Conservation (phyloP, 2,888 invertebrate species). For the Thera britannica region DNA sequence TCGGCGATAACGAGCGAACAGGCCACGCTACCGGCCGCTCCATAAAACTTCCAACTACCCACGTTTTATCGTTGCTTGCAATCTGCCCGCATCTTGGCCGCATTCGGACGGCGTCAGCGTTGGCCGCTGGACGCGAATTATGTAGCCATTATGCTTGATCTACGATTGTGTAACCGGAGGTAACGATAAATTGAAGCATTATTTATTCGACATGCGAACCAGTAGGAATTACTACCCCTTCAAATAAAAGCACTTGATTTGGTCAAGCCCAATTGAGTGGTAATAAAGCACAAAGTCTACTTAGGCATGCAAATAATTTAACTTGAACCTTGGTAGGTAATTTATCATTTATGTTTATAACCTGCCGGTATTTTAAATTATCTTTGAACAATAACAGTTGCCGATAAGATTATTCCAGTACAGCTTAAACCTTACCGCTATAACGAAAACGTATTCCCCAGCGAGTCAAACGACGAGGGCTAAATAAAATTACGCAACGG, state of each 20-base stretch:
- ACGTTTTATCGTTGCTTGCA: constrained; percentile 68
- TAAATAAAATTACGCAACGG: constrained; percentile 72
- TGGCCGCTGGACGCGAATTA: constrained; percentile 67
- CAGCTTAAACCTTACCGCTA: constrained; percentile 57
- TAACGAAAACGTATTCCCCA: constrained; percentile 55
- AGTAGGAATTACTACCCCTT: constrained; percentile 6
- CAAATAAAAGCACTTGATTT: constrained; percentile 1
- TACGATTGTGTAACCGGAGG: constrained; percentile 58
- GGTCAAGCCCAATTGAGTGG: not conserved
- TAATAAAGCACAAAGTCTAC: not conserved
- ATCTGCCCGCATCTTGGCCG: constrained; percentile 72
- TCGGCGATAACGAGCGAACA: constrained; percentile 78
- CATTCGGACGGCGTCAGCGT: constrained; percentile 68
- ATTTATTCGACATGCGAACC: constrained; percentile 40
- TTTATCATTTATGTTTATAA: not conserved
- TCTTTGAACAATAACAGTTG: constrained; percentile 37
- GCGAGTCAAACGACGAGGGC: constrained; percentile 52
- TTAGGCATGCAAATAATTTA: too few relatives aligned
- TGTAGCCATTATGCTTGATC: constrained; percentile 69
- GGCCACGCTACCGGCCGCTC: constrained; percentile 68
- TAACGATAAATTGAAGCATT: constrained; percentile 59
- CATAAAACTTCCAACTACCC: constrained; percentile 76
- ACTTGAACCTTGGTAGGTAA: too few relatives aligned
- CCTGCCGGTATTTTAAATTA: constrained; percentile 5
- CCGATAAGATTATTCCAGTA: constrained; percentile 43